Percentiles rank a stretch among this genome's conserved stretches.
These are phyloP conservation scores for Sympetrum striolatum DNA, from an alignment of 2,888 invertebrate species.

Conservation along the genomic window DNA sequence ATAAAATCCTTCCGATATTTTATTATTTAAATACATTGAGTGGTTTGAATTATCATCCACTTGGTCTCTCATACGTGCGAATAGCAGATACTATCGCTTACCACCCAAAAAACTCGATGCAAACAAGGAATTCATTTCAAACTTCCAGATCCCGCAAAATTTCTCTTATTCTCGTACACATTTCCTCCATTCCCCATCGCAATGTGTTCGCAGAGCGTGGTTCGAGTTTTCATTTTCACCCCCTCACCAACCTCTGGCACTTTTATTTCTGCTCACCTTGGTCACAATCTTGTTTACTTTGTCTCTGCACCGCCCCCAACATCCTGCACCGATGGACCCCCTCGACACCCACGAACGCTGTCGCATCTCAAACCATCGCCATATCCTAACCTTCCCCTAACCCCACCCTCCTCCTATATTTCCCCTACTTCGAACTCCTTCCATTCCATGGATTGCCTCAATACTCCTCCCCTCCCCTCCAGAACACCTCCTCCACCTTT, in stretches of 20 bases:
- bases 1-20: too few species aligned
- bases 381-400: neutral
- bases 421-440: neutral
- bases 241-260: neutral
- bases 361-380: neutral
- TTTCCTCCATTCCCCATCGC: neutral
- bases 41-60: too few species aligned
- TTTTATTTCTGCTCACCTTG: conserved; percentile 22
- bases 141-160: neutral
- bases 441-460: neutral
- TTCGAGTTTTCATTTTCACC: neutral
- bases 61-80: neutral
- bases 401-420: neutral
- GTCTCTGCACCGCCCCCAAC: neutral
- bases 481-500: neutral
- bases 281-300: conserved; percentile 34
- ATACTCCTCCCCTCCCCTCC: neutral
- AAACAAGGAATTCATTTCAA: neutral
- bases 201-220: neutral
- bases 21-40: too few species aligned
- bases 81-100: neutral
- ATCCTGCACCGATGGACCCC: neutral
- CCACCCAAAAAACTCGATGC: neutral
- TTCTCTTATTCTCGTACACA: neutral
- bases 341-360: neutral